Evolutionary conservation across 2,113 vertebrate genomes (phyloP).

Genomic region (Columbina picui): DNA sequence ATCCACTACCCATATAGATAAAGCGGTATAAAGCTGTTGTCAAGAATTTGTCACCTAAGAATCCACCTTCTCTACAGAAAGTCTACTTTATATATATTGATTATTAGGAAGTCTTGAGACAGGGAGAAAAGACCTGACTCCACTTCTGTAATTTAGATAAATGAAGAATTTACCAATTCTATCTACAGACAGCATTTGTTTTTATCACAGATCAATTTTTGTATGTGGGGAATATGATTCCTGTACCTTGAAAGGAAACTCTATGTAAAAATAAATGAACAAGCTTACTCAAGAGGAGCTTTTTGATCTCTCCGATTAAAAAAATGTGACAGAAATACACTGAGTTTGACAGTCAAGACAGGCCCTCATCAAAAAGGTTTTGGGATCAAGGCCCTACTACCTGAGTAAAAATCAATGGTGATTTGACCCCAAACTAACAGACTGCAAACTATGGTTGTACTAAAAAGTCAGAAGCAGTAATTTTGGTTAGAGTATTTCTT

Average conservation of each 20-base stretch:
- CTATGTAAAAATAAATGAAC: neutral
- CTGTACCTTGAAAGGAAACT: neutral
- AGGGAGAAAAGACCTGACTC: neutral
- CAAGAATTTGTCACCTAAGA: neutral
- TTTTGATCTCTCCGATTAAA: neutral
- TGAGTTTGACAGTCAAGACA: neutral
- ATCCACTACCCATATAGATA: neutral
- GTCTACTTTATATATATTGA: neutral
- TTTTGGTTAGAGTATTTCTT: neutral
- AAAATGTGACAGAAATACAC: neutral
- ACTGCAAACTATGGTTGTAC: neutral
- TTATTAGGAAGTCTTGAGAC: neutral
- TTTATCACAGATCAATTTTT: neutral
- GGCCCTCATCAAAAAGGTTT: rapidly evolving
- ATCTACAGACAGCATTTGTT: neutral
- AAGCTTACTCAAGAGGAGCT: neutral
- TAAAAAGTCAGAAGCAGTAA: neutral
- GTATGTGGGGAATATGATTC: neutral
- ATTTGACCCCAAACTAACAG: neutral
- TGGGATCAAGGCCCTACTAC: neutral
- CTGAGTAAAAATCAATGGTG: neutral
- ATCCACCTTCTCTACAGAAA: neutral
- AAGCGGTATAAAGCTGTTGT: neutral
- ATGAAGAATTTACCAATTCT: neutral
- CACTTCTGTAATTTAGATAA: neutral